Evolutionary conservation across 1,140 invertebrate genomes (phyloP), one percentile per base, ranked within the genome.

Genomic region (Neodiprion pinetum): DNA sequence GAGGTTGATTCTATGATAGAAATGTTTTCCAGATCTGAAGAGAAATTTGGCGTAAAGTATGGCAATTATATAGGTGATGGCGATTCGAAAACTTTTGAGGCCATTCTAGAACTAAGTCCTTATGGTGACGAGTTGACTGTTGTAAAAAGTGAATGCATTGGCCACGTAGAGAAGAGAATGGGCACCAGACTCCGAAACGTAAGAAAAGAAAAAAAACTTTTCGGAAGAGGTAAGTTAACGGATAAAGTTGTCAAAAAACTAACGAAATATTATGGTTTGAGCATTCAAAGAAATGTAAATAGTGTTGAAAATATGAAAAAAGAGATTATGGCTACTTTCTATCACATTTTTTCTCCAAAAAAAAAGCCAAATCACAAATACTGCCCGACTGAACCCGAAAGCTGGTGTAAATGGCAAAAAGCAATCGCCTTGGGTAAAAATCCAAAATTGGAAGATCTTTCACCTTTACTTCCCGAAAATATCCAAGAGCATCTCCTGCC

Each of bases 1-100:
- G 76, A 79, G 69, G 72, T 77, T 11, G 71, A 79, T 3, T 70
- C 74, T 67, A 67, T 77, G 48, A 53, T 73, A 49, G 70, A 72
- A 74, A 79, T 79, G 71, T 79, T 79, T 69, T 72, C 50, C 40
- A 71, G 72, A 67, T 79, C 74, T 11, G 76, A 79, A 69, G 78
- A 79, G 72, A 70, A 72, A 53, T 69, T 74, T 69, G 68, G 23
- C n/a, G 70, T 75, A 47, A 75, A 76, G 50, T 78, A 76, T 28
- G 71, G 69, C 67, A 78, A 72, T 21, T 76, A 78, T 67, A 76
- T 78, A n/a, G 75, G 75, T 40, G 28, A 40, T 23, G 73, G 73
- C 12, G 68, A 74, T 71, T 71, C 74, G 0, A 74, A 74, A 72
- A 75, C 74, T 0, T 75, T 72, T 48, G 48, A 10, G 48, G 67